Base-by-base conservation (phyloP, 2,888 invertebrate species). In the Eumacrocentrus americanus region DNA sequence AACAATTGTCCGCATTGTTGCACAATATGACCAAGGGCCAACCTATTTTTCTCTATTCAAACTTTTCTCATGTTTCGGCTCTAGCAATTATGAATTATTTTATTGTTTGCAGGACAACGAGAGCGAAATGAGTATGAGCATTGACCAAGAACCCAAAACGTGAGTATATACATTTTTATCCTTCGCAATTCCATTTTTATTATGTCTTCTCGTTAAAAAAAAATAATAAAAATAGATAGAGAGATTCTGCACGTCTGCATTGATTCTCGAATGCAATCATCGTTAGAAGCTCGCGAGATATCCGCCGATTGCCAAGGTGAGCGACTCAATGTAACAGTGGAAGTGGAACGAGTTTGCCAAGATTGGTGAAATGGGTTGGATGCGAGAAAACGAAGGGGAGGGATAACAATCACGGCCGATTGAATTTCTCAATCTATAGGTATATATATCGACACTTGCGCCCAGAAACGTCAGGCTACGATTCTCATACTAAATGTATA, bases 361-460 rank as follows among this genome's bases (percentile, higher is more conserved):
- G 48, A 48, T 53, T 50, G 62, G 62, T 9, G 59, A 63, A 64
- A 53, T 55, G 64, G 67, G 55, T 69, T 65, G 67, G 65, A 58
- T 44, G 64, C 61, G 66, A 22, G 65, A 64, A 46, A 69, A 63
- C 61, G 65, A 62, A 61, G 54, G 64, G 66, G 67, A 63, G 59
- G 64, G 64, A 65, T 71, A 73, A 74, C 73, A 75, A 76, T 76
- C 76, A 73, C 70, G 66, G 69, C 64, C 73, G 73, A 76, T 75
- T 75, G 75, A 76, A 76, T 75, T 69, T 70, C 64, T 67, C 69
- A 40, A 55, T 52, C 29, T 56, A 14, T 47, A 29, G 37, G 12
- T 47, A 62, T 50, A 64, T 20, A 18, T 9, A 22, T 44, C 22
- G 29, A 29, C 22, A n/a, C n/a, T n/a, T 22, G 22, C 1, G 11